Percentiles rank a stretch among this genome's conserved stretches.
Conservation (phyloP, 2,113 vertebrate genomes). For the Pollachius pollachius region DNA sequence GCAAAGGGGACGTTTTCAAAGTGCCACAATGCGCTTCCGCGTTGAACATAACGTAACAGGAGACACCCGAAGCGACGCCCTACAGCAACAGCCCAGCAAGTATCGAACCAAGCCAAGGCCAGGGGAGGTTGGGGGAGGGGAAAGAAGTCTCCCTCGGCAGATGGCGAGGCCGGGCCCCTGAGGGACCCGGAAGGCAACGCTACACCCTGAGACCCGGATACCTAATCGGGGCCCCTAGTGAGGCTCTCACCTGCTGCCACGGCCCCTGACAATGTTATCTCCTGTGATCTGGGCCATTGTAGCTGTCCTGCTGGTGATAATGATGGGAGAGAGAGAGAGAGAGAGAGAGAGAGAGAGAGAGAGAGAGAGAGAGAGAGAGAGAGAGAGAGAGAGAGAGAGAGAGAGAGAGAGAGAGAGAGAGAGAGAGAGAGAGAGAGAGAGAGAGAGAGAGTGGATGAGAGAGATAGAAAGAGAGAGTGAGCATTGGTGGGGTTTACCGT, state of each 20-base stretch:
- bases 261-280: conserved; percentile 73
- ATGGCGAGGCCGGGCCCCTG: conserved; percentile 69
- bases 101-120: no score
- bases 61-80: conserved; percentile 60
- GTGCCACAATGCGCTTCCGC: conserved; percentile 44
- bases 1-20: conserved; percentile 43
- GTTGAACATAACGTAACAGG: conserved; percentile 53
- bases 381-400: no score
- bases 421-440: conserved; percentile 32
- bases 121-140: conserved; percentile 5
- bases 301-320: conserved; percentile 63
- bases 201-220: conserved; percentile 79
- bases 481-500: no score
- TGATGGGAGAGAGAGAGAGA: conserved; percentile 45
- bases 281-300: conserved; percentile 77
- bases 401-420: no score
- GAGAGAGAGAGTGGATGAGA: neutral
- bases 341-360: no score
- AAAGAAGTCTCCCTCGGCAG: conserved; percentile 65
- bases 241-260: conserved; percentile 76
- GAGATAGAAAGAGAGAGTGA: no score
- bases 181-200: conserved; percentile 65
- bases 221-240: conserved; percentile 68
- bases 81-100: conserved; percentile 54
- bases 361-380: conserved; percentile 42